Conservation (phyloP, 2,888 invertebrate species). For the Chrysodeixis includens region DNA sequence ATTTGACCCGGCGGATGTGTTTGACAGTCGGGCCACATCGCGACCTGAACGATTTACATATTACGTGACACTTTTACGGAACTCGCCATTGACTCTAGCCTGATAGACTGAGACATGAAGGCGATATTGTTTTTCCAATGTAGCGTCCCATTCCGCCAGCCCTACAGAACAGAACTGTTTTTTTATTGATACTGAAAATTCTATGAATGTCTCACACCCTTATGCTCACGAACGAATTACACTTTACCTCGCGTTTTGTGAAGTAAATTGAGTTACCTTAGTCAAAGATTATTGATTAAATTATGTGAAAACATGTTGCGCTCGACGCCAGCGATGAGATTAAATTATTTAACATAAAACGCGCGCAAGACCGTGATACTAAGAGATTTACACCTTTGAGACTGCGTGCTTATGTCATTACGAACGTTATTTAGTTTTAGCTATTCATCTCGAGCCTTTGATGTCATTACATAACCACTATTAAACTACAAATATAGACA, state of each 20-base stretch:
- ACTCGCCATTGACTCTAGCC: conserved; percentile 83
- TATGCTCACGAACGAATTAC: conserved; percentile 61
- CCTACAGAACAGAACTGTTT: conserved; percentile 76
- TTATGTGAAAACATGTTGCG: conserved; percentile 77
- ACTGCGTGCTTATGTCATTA: conserved; percentile 69
- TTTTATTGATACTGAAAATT: conserved; percentile 82
- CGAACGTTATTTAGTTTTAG: conserved; percentile 66
- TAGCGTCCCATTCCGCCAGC: conserved; percentile 71
- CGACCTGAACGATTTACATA: conserved; percentile 88
- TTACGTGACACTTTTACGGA: conserved; percentile 87
- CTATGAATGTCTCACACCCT: conserved; percentile 69
- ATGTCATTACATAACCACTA: conserved; percentile 52
- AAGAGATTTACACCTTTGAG: conserved; percentile 74
- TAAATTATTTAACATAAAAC: conserved; percentile 82
- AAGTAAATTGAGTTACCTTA: conserved; percentile 70
- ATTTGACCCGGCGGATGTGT: conserved; percentile 78
- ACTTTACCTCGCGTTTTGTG: conserved; percentile 57
- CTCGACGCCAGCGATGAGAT: conserved; percentile 72
- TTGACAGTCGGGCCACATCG: conserved; percentile 87
- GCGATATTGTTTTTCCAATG: conserved; percentile 86
- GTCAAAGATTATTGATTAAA: conserved; percentile 80
- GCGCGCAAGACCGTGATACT: conserved; percentile 73
- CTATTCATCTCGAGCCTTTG: conserved; percentile 65
- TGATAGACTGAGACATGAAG: conserved; percentile 86
- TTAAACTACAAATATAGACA: conserved; percentile 39